phyloP scores from a whole-genome alignment of 2,113 vertebrate species.

The Cyphomyrus discorhynchus region DNA sequence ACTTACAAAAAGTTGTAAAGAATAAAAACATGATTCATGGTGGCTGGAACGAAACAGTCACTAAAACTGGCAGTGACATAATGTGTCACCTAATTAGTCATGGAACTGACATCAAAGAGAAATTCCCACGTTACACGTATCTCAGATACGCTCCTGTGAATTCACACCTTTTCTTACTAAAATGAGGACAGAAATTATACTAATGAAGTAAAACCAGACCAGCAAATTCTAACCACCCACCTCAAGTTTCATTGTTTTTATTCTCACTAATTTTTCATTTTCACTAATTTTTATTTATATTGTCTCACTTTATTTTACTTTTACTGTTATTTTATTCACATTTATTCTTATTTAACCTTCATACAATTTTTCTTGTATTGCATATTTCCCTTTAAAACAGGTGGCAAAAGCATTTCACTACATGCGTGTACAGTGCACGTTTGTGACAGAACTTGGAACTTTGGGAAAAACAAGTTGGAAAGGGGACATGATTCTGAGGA shows the following conservation, averaged over 20 bases:
- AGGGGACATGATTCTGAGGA: background rate
- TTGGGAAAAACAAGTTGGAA: background rate
- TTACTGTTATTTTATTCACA: background rate
- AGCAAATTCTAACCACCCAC: background rate
- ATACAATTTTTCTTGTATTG: background rate
- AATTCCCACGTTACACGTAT: background rate
- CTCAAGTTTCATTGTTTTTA: background rate
- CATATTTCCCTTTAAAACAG: background rate
- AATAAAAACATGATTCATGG: background rate
- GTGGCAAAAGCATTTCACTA: background rate
- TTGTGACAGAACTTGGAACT: background rate
- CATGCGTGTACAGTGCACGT: background rate
- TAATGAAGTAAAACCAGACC: background rate
- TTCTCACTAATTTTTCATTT: background rate
- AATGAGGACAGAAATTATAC: background rate
- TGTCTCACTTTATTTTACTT: background rate
- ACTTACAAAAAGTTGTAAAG: background rate
- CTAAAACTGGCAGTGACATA: background rate
- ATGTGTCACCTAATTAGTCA: background rate
- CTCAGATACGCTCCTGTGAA: background rate
- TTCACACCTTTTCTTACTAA: background rate
- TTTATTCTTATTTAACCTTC: background rate
- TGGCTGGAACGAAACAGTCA: background rate
- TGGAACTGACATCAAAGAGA: background rate
- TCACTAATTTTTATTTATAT: background rate